Evolutionary conservation across 2,113 vertebrate species (phyloP), one percentile per base, ranked within the genome.

Genomic region (Dasyornis broadbenti): DNA sequence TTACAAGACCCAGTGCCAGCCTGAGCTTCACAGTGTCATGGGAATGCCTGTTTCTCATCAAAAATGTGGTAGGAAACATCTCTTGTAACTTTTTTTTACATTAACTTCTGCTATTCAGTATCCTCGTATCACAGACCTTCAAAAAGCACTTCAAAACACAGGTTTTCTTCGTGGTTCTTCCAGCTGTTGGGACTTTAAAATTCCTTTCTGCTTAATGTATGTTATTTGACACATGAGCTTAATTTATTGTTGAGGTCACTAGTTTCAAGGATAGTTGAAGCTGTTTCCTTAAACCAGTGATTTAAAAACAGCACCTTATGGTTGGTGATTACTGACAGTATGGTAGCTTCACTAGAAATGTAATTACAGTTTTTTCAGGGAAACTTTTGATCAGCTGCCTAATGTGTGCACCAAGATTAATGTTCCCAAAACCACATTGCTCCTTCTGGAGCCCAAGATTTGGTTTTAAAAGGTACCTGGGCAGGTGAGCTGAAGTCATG

Each of bases 161-260:
- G 5, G 1, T 3, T 60, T 75, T 71, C 31, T 72, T 42, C 12
- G 3, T 47, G 30, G 19, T 50, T 0, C 0, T 75, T 84, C 10
- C 39, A 33, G 5, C 24, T 79, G 13, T 19, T 82, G 30, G 40
- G 7, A 50, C 31, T 87, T 72, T 13, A 76, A 35, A n/a, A 33
- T 42, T 47, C 3, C 40, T 72, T 75, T 60, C 26, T 71, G 24
- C 23, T 53, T 88, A 30, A 75, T 56, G 30, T 35, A 13, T 0
- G 0, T 56, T 42, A 12, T 40, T 54, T 78, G 80, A 92, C 91
- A 26, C 14, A 10, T 24, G 57, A 81, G 49, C 37, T 87, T 79
- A n/a, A 53, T 89, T 60, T 84, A 42, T 8, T 47, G 31, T 72
- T 89, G 61, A 89, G 63, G 57, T 76, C 33, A 15, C 8, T 21